Percentiles rank a stretch among this genome's conserved stretches.
phyloP scores from a whole-genome alignment of 2,888 invertebrate species.

The Diabrotica balteata region DNA sequence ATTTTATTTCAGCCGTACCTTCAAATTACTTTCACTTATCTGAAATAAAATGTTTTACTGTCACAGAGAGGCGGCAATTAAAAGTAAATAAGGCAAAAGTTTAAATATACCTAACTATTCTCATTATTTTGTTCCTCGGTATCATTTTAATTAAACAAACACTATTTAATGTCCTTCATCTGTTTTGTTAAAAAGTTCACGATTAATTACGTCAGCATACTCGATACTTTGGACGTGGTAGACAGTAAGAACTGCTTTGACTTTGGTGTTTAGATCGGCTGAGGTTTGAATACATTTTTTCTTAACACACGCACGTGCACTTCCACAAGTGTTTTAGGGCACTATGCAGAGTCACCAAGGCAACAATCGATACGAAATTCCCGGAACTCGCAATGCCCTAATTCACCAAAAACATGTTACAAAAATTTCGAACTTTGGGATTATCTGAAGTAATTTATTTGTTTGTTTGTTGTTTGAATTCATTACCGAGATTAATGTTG shows the following conservation, averaged over 20 bases:
- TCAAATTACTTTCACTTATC: too few species aligned
- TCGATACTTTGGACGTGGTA: not conserved
- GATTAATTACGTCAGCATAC: conserved; percentile 2
- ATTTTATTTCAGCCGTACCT: too few species aligned
- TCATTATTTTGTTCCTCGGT: conserved; percentile 1
- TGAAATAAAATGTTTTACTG: too few species aligned
- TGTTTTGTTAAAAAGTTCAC: conserved; percentile 2
- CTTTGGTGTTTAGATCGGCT: not conserved
- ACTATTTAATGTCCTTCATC: not conserved
- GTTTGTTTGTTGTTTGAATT: too few species aligned
- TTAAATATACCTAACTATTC: not conserved
- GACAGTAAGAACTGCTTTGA: not conserved
- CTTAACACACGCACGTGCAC: not conserved
- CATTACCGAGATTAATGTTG: too few species aligned
- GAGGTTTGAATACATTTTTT: not conserved
- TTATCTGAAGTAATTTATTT: too few species aligned
- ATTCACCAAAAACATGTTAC: too few species aligned
- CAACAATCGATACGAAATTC: too few species aligned
- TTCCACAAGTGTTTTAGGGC: too few species aligned
- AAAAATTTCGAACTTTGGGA: too few species aligned
- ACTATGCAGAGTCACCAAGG: too few species aligned
- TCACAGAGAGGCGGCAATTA: not conserved
- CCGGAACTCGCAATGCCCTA: too few species aligned
- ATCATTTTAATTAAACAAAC: conserved; percentile 6
- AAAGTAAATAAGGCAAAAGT: not conserved